Conservation (phyloP, 2,888 invertebrate genomes). For the Pherbina coryleti region DNA sequence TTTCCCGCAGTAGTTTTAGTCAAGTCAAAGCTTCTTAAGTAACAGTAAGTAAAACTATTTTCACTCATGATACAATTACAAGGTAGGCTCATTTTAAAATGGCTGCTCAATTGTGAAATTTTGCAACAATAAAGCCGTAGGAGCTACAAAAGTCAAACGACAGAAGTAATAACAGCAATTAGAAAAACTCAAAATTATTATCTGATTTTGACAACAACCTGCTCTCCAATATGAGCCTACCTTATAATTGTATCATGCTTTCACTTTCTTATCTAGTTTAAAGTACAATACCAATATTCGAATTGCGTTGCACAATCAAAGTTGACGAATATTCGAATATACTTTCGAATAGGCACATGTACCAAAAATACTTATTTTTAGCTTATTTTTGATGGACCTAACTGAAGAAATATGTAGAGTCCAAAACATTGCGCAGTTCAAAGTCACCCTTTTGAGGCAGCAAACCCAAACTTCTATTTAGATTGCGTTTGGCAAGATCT, state of each 20-base stretch:
- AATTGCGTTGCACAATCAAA: too few species aligned
- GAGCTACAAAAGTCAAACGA: too few species aligned
- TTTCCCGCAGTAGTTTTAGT: not conserved
- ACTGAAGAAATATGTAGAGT: conserved; percentile 90
- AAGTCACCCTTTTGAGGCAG: conserved; percentile 84
- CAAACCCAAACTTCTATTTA: conserved; percentile 74
- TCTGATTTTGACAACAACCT: too few species aligned
- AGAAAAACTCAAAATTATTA: too few species aligned
- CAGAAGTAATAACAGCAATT: too few species aligned
- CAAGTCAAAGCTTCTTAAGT: not conserved
- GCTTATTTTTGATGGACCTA: conserved; percentile 62
- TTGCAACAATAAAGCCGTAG: too few species aligned
- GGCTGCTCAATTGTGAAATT: too few species aligned
- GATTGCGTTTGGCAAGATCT: conserved; percentile 74
- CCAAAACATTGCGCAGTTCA: conserved; percentile 79
- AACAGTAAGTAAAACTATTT: not conserved
- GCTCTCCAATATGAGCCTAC: too few species aligned
- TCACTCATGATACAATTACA: too few species aligned
- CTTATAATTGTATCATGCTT: too few species aligned
- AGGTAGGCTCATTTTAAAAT: too few species aligned
- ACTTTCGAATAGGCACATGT: not conserved
- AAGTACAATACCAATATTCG: not conserved
- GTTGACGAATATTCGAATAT: not conserved
- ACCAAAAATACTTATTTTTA: not conserved
- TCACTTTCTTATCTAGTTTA: not conserved